These are phyloP conservation scores for Motacilla alba DNA, from an alignment of 2,113 vertebrate genomes.

Conservation along the genomic window DNA sequence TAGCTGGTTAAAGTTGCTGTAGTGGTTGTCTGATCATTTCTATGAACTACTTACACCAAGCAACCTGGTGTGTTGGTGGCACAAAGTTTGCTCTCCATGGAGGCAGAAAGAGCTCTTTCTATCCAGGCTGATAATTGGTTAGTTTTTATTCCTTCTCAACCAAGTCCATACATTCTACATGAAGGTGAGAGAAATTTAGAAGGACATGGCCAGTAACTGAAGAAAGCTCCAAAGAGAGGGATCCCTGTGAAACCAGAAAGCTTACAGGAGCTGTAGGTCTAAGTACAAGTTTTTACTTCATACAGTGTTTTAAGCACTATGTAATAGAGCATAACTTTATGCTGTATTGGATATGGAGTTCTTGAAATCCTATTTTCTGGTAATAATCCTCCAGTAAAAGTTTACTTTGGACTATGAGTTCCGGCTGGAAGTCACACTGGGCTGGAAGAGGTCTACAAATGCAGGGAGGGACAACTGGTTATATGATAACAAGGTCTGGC, in stretches of 20 bases:
- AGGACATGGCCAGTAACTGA: background rate
- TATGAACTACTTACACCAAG: background rate
- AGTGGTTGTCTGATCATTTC: background rate
- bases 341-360: background rate
- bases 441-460: background rate
- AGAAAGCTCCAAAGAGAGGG: background rate
- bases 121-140: background rate
- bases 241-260: background rate
- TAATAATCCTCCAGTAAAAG: background rate
- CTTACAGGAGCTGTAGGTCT: background rate
- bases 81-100: fast-evolving
- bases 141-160: background rate
- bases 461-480: background rate
- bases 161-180: background rate
- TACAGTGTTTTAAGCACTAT: background rate
- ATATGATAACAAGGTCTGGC: background rate
- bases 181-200: background rate
- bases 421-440: background rate
- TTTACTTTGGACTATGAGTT: background rate
- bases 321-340: background rate
- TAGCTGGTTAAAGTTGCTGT: background rate
- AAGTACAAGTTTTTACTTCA: background rate
- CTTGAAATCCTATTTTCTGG: background rate
- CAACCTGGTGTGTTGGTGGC: background rate
- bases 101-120: background rate